Percentiles rank a stretch among this genome's conserved stretches.
These are phyloP conservation scores for Mesocentrotus franciscanus DNA, from an alignment of 53 echinoderm and acorn worm species.

Conservation along the genomic window DNA sequence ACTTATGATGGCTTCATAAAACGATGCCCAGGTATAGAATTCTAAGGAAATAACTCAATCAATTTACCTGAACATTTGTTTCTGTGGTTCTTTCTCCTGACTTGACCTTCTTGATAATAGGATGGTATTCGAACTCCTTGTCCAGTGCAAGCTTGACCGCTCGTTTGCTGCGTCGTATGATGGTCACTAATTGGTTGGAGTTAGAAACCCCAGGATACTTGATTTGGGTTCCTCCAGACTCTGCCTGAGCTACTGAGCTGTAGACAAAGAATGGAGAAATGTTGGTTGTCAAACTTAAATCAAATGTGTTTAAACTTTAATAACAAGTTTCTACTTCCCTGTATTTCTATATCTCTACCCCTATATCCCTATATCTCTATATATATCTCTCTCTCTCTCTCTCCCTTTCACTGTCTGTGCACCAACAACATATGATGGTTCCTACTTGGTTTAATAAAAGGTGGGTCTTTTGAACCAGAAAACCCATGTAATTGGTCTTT, in stretches of 20 bases:
- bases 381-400: too few species aligned
- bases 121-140: conserved; percentile 79
- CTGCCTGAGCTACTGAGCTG: conserved; percentile 15
- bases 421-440: too few species aligned
- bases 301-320: not conserved
- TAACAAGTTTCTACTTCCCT: too few species aligned
- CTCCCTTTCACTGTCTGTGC: too few species aligned
- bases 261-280: not conserved
- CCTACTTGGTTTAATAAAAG: too few species aligned
- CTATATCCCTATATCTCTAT: too few species aligned
- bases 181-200: conserved; percentile 43
- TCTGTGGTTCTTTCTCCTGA: conserved; percentile 16
- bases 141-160: conserved; percentile 71
- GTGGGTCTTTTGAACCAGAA: too few species aligned
- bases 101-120: conserved; percentile 76
- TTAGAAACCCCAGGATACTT: not conserved
- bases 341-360: too few species aligned
- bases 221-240: not conserved
- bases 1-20: too few species aligned
- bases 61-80: not conserved
- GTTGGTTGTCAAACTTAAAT: not conserved
- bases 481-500: too few species aligned
- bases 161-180: conserved; percentile 79
- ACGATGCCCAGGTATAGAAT: too few species aligned
- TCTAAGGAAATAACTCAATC: too few species aligned